A percentile compares a stretch with the other conserved stretches of the same genome.
These are phyloP conservation scores for Eurosta solidaginis DNA, from an alignment of 1,140 invertebrate species.

Conservation along the genomic window DNA sequence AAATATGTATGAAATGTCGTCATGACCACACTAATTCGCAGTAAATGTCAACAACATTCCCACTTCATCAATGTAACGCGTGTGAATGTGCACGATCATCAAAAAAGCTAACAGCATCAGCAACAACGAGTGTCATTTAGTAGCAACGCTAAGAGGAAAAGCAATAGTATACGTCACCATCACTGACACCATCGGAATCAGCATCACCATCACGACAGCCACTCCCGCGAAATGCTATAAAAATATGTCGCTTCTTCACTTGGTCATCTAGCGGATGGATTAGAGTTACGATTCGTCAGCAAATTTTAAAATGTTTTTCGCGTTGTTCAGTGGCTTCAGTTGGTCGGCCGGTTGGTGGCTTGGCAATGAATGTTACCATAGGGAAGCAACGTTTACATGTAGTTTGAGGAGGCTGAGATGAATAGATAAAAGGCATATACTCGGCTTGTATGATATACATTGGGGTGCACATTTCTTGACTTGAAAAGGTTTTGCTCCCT, in stretches of 20 bases:
- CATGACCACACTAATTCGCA: conserved; percentile 22
- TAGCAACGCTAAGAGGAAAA: not conserved
- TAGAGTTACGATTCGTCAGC: conserved; percentile 43
- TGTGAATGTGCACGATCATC: not conserved
- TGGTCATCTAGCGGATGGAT: conserved; percentile 19
- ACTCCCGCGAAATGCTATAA: conserved; percentile 11
- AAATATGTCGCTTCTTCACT: conserved; percentile 1
- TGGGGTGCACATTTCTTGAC: too few relatives aligned
- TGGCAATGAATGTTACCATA: not conserved
- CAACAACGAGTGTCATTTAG: too few relatives aligned
- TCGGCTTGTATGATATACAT: too few relatives aligned
- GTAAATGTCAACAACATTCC: conserved; percentile 28
- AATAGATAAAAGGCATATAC: too few relatives aligned
- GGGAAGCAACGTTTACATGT: too few relatives aligned
- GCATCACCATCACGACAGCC: conserved; percentile 4
- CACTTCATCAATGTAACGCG: conserved; percentile 13
- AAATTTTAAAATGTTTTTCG: conserved; percentile 36
- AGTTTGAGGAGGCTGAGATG: too few relatives aligned
- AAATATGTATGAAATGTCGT: conserved; percentile 22
- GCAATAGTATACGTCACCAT: not conserved
- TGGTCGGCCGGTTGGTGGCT: not conserved
- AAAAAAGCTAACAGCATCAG: not conserved
- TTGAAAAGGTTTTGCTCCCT: too few relatives aligned
- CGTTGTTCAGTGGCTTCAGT: not conserved
- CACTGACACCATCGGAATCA: not conserved